Evolutionary conservation across 30 jellyfish, hydroid and myxozoan genomes (phyloP), one percentile per base, ranked within the genome.

Genomic region (Aurelia aurita): DNA sequence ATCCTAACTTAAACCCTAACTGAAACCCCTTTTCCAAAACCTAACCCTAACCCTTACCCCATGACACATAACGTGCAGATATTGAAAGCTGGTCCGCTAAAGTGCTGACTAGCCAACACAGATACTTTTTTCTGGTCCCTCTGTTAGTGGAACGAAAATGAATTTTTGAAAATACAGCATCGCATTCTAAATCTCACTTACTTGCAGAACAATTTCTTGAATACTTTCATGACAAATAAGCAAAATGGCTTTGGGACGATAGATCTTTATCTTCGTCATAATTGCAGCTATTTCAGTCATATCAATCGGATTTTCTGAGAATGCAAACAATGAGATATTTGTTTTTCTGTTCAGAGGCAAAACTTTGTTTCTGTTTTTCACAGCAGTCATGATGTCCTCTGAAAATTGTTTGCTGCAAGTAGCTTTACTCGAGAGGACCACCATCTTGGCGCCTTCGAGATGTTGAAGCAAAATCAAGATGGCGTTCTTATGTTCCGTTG

Each of bases 161-260:
- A 39, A 39, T 39, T 9, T 39, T 14, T 39, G 1, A 35, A 35
- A 35, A 35, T 35, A 35, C 22, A 10, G 21, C 0, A 22, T 67
- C 11, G 11, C 5, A 32, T 29, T 34, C 6, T 12, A 22, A 27
- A 25, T 7, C 28, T 1, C 34, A 74, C 86, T 25, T 46, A 78
- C 89, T 54, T 65, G 78, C 5, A 78, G 72, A 45, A 78, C 73
- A 22, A 78, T 62, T 3, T 78, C 69, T 62, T 78, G 89, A 15
- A 63, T 23, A 3, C 20, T 34, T 22, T 16, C 45, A 3, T 63
- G 70, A 25, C 79, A 60, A 27, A 53, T 35, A 8, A 78, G 74
- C 15, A 78, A 28, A 14, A 78, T 60, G 34, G 49, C 72, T n/a
- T 47, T 43, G 3, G 89, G 80, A 16, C 31, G 12, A 9, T 22